phyloP scores from a whole-genome alignment of 1,140 invertebrate species.

The Leptonema lineaticorne region DNA sequence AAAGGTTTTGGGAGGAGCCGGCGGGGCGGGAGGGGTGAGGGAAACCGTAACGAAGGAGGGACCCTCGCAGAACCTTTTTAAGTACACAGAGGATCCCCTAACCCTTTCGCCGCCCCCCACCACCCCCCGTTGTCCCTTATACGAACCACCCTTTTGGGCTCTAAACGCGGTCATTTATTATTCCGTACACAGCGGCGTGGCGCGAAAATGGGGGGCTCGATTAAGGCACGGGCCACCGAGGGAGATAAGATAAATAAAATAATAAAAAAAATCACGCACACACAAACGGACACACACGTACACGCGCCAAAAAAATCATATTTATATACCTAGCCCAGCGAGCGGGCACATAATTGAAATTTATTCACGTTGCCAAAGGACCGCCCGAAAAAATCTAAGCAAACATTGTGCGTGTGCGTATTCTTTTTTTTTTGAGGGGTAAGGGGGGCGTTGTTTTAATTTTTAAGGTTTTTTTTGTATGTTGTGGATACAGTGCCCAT shows the following conservation, averaged over 20 bases:
- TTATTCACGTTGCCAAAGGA: conserved; percentile 32
- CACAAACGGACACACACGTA: background rate
- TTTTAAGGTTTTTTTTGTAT: background rate
- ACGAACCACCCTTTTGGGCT: conserved; percentile 6
- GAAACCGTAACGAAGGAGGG: conserved; percentile 17
- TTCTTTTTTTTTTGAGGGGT: background rate
- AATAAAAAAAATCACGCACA: conserved; percentile 5
- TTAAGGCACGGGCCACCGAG: conserved; percentile 31
- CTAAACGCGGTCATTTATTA: conserved; percentile 40
- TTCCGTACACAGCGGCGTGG: conserved; percentile 30
- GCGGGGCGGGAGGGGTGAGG: background rate
- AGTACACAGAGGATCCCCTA: conserved; percentile 14
- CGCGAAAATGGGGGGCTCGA: conserved; percentile 28
- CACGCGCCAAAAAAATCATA: background rate
- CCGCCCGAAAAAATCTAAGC: conserved; percentile 4
- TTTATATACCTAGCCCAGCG: background rate
- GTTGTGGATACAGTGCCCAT: background rate
- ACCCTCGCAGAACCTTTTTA: conserved; percentile 19
- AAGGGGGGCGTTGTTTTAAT: too few species aligned
- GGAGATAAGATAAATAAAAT: conserved; percentile 41
- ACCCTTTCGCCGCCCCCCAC: conserved; percentile 7
- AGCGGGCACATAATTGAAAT: conserved; percentile 33
- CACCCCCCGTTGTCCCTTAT: too few species aligned
- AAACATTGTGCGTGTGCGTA: background rate
- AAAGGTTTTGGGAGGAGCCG: background rate